phyloP scores from a whole-genome alignment of 2,797 vertebrate species.

The Dallia pectoralis region DNA sequence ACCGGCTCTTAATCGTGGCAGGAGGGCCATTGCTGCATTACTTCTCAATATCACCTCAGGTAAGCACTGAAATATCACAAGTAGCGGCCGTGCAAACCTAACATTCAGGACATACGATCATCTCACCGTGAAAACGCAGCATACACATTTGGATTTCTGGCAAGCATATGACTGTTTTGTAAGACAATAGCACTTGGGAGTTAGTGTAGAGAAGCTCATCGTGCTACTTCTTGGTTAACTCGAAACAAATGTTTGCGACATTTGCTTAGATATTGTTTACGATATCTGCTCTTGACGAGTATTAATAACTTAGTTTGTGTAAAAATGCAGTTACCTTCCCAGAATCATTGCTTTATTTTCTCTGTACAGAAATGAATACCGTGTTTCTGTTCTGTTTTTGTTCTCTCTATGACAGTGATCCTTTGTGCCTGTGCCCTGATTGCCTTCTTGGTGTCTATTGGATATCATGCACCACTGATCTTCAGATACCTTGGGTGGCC shows the following conservation, averaged over 20 bases:
- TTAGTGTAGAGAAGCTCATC: too few species aligned
- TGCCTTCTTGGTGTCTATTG: constrained; percentile 40
- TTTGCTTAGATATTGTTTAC: too few species aligned
- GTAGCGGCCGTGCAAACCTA: neutral
- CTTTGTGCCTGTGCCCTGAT: constrained; percentile 39
- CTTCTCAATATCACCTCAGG: constrained; percentile 51
- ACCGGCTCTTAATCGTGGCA: constrained; percentile 33
- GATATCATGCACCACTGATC: constrained; percentile 27
- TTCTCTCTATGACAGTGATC: constrained; percentile 16
- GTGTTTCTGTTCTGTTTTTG: neutral
- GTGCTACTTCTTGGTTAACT: too few species aligned
- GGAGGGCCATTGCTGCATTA: constrained; percentile 34
- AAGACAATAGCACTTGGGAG: too few species aligned
- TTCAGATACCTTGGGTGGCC: constrained; percentile 48
- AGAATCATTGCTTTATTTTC: neutral
- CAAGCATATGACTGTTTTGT: too few species aligned
- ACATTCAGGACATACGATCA: neutral
- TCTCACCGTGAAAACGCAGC: too few species aligned
- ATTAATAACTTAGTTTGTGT: too few species aligned
- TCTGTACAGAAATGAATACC: neutral
- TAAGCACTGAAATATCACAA: constrained; percentile 9
- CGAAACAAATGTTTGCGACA: too few species aligned
- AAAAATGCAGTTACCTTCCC: too few species aligned
- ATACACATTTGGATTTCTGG: too few species aligned
- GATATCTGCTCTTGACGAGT: too few species aligned